These are phyloP conservation scores for Drosophila albomicans DNA, from an alignment of 1,140 invertebrate species.

Conservation along the genomic window DNA sequence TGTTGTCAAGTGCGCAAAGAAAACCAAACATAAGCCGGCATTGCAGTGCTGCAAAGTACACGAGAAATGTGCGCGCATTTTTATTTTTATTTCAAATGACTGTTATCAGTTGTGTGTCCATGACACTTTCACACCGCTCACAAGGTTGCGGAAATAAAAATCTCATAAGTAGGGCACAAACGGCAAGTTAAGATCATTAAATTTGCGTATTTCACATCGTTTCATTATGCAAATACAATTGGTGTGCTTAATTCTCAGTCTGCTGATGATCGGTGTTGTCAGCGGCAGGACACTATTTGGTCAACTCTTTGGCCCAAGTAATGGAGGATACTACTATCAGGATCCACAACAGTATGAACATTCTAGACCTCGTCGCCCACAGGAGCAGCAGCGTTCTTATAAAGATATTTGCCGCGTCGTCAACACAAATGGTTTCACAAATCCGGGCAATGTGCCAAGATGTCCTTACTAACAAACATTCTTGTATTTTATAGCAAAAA, in stretches of 20 bases:
- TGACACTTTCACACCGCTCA: slow-evolving; percentile 9
- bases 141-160: slow-evolving; percentile 50
- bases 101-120: slow-evolving; percentile 54
- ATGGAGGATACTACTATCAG: slow-evolving; percentile 26
- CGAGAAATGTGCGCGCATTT: not conserved
- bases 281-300: slow-evolving; percentile 21
- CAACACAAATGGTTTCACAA: slow-evolving; percentile 71
- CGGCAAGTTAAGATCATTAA: slow-evolving; percentile 28
- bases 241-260: slow-evolving; percentile 4
- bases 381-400: slow-evolving; percentile 54
- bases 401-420: slow-evolving; percentile 76
- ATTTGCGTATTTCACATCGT: not conserved
- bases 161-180: slow-evolving; percentile 48
- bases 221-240: slow-evolving; percentile 35
- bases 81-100: slow-evolving; percentile 10
- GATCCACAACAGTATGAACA: not conserved
- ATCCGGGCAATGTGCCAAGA: slow-evolving; percentile 62
- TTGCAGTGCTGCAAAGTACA: not conserved
- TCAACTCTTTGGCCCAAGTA: slow-evolving; percentile 27
- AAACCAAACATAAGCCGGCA: slow-evolving; percentile 1
- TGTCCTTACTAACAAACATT: slow-evolving; percentile 57
- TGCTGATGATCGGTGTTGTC: slow-evolving; percentile 17
- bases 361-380: not conserved
- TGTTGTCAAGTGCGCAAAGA: too few relatives aligned
- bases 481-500: slow-evolving; percentile 23